Conservation (phyloP, 2,113 vertebrate species). For the Lepidothrix coronata region DNA sequence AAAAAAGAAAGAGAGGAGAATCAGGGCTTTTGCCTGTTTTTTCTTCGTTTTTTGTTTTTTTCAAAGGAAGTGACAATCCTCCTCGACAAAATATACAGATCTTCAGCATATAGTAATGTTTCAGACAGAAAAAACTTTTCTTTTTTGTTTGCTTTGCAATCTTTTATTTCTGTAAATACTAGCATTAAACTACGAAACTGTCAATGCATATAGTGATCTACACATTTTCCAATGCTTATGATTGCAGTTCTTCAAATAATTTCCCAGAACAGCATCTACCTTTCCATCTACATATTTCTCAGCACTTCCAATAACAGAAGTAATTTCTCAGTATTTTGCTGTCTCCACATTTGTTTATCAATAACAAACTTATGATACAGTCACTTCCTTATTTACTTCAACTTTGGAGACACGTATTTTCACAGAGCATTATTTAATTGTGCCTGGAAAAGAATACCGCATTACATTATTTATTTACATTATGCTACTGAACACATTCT, state of each 20-base stretch:
- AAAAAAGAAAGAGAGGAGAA: not conserved
- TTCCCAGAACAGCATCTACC: not conserved
- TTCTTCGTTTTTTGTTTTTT: no score
- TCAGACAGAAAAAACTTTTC: not conserved
- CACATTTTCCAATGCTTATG: not conserved
- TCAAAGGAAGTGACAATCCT: not conserved
- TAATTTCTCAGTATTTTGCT: not conserved
- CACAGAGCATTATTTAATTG: not conserved
- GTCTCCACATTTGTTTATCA: not conserved
- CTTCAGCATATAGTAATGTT: not conserved
- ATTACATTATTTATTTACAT: not conserved
- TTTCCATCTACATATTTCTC: not conserved
- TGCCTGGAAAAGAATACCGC: not conserved
- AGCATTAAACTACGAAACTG: not conserved
- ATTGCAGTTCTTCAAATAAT: not conserved
- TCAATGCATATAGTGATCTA: not conserved
- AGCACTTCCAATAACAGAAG: not conserved
- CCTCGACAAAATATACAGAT: not conserved
- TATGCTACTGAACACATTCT: not conserved
- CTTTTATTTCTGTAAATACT: not conserved
- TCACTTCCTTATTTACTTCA: not conserved
- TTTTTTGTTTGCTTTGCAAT: not conserved
- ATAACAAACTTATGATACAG: not conserved
- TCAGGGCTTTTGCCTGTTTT: not conserved
- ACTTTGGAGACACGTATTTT: not conserved